Evolutionary conservation across 2,888 invertebrate species (phyloP), one percentile per base, ranked within the genome.

Genomic region (Rugalucina vietnamica): DNA sequence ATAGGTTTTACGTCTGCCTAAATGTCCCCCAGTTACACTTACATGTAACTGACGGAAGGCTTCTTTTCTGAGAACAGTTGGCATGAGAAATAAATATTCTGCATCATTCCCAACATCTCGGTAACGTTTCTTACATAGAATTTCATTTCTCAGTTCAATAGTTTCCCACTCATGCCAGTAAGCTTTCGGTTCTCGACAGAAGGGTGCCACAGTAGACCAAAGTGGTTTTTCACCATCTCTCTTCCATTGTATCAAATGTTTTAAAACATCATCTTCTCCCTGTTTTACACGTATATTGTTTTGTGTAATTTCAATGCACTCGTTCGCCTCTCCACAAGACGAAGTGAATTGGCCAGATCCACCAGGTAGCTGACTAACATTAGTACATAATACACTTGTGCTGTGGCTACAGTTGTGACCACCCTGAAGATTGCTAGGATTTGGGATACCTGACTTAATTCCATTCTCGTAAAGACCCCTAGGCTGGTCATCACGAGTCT

Each of bases 1-100:
- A 21, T 70, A 69, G 32, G 78, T 78, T 60, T 81, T 84, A 39
- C 34, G 69, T 21, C 57, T 34, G 10, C 84, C 84, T 32, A 84
- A 65, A 54, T 78, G 81, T 29, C 81, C 84, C 29, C 73, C 76
- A 5, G 84, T 73, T n/a, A n/a, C 14, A 14, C n/a, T 27, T 14
- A 32, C 34, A 73, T 80, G 77, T 12, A 76, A 37, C 12, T 80
- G 77, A 5, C 70, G 37, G 14, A 76, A 76, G 21, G 69, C 69
- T n/a, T 24, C 21, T 54, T 81, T 39, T 21, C 74, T 37, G 24
- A 79, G 54, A 4, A 0, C 21, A 18, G 43, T 8, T 24, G 72
- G 76, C 3, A 70, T 34, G 1, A 71, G 12, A 36, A 24, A 27
- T 29, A 54, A 50, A 36, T 27, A 76, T 5, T n/a, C 21, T 49